Evolutionary conservation across 2,113 vertebrate genomes (phyloP), one percentile per base, ranked within the genome.

Genomic region (Burhinus bistriatus): DNA sequence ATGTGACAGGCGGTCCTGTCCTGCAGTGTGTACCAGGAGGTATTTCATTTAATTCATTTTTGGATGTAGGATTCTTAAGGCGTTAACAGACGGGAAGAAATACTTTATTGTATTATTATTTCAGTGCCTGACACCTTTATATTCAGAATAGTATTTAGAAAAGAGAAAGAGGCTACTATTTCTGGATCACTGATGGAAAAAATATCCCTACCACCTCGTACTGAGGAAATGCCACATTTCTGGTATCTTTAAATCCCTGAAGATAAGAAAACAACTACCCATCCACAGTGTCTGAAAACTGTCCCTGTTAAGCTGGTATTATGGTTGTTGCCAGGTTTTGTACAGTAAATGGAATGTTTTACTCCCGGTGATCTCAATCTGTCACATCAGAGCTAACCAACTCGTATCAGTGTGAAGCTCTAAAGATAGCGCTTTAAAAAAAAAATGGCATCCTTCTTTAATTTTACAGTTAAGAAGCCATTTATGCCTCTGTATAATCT

Each of bases 301-400:
- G n/a, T 72, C 66, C 69, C 83, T 59, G 59, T 84, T 38, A 72
- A 93, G 87, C 73, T 91, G 84, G 44, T 7, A 8, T 87, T 79
- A 55, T 61, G 73, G 84, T 62, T 80, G 52, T 49, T 86, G 93
- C 79, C 65, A 84, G 38, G 42, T 88, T 95, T 85, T 61, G 71
- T 80, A 52, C 30, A 83, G 65, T 64, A 26, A 8, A 4, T 55
- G 44, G 38, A 76, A 85, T 42, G 34, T 93, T 72, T 89, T 84
- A 84, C 66, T 94, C 49, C 36, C 30, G 7, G 73, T 83, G 84
- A 90, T 93, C 95, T 91, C 84, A 93, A 72, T 91, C 87, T 94
- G 93, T 95, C 95, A 94, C 82, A 85, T 91, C 62, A 90, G 47
- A 85, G 85, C 70, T 83, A 90, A 96, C 61, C 82, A 94, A 7